Percentiles rank a stretch among this genome's conserved stretches.
Evolutionary conservation across 2,888 invertebrate genomes (phyloP).

Genomic region (Pogonocherus hispidulus): DNA sequence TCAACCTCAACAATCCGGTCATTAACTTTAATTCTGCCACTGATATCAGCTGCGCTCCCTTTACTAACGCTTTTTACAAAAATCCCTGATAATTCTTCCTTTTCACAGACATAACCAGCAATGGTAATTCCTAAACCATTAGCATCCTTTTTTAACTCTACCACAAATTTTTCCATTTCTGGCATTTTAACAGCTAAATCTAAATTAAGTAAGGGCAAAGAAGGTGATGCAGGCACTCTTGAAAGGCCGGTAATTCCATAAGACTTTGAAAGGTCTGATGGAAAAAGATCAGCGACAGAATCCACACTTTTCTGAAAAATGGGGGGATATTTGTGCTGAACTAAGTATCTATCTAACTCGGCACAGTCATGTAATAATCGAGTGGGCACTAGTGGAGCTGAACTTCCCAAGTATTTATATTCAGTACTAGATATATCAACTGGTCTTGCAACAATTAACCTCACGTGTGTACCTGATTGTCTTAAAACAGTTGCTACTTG

Average conservation of each 20-base stretch:
- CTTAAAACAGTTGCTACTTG: slow-evolving; percentile 95
- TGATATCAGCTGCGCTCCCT: slow-evolving; percentile 95
- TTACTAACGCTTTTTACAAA: slow-evolving; percentile 98
- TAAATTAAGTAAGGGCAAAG: slow-evolving; percentile 69
- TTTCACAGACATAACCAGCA: slow-evolving; percentile 96
- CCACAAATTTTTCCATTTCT: slow-evolving; percentile 94
- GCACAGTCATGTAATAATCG: slow-evolving; percentile 87
- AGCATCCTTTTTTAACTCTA: slow-evolving; percentile 92
- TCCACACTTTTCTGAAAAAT: slow-evolving; percentile 71
- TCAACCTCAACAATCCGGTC: slow-evolving; percentile 99
- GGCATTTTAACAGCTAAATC: slow-evolving; percentile 79
- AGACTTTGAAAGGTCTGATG: slow-evolving; percentile 66
- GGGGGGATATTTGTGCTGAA: slow-evolving; percentile 86
- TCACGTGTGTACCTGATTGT: slow-evolving; percentile 95
- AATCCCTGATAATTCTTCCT: slow-evolving; percentile 98
- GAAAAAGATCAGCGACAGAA: slow-evolving; percentile 55
- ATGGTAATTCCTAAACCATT: slow-evolving; percentile 96
- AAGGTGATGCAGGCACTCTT: slow-evolving; percentile 67
- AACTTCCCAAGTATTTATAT: slow-evolving; percentile 73
- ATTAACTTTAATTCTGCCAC: slow-evolving; percentile 94
- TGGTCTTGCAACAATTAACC: slow-evolving; percentile 93
- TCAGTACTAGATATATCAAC: slow-evolving; percentile 79
- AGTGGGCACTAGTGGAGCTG: slow-evolving; percentile 77
- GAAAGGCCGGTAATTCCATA: slow-evolving; percentile 60
- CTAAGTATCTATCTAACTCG: slow-evolving; percentile 87